Conservation (phyloP, 2,797 vertebrate genomes). For the Enteromius anoplus region DNA sequence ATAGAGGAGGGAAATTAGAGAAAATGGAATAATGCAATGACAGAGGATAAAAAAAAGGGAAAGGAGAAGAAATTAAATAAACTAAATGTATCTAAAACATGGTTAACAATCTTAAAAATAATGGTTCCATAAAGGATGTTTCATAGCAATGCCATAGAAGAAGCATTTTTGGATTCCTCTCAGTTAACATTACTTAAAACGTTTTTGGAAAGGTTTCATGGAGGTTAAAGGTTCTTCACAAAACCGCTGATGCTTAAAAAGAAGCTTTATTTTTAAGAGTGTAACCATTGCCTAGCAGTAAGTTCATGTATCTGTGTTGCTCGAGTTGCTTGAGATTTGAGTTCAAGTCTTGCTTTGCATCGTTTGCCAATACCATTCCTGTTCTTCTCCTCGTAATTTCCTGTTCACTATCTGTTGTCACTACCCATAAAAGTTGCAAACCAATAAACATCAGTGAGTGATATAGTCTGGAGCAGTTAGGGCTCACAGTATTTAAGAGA, state of each 20-base stretch:
- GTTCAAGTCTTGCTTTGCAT: neutral
- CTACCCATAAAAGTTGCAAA: slow-evolving; percentile 1
- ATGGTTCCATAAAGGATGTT: neutral
- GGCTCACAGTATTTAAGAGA: neutral
- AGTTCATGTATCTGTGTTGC: neutral
- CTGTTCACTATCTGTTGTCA: neutral
- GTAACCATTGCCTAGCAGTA: neutral
- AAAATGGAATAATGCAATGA: neutral
- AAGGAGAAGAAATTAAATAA: neutral
- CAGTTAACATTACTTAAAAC: neutral
- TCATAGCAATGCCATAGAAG: neutral
- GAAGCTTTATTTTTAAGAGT: neutral
- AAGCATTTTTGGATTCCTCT: neutral
- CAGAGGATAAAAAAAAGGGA: too few species aligned
- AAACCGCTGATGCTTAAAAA: neutral
- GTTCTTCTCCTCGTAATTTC: neutral
- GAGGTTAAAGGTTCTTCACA: neutral
- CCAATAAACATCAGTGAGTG: slow-evolving; percentile 26
- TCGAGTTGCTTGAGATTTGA: neutral
- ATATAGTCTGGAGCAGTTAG: neutral
- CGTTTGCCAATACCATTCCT: neutral
- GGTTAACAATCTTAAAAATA: neutral
- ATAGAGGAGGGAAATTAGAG: neutral
- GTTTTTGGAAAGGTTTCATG: neutral
- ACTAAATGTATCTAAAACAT: neutral